Base-by-base conservation (phyloP, 2,797 vertebrate genomes). In the Acanthurus leucopareius region DNA sequence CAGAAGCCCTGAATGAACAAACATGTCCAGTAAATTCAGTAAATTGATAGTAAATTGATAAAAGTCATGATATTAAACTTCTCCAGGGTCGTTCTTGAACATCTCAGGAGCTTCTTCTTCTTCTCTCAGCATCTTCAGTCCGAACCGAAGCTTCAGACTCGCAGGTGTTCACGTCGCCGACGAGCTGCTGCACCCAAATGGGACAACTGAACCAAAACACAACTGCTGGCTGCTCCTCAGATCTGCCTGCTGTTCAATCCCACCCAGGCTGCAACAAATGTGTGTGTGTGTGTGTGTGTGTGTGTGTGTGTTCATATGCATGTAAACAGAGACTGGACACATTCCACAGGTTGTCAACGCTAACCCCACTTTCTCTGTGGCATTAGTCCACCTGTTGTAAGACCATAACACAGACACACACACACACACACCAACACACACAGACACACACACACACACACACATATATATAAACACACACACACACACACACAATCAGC, bases 251-350 rank as follows among this genome's bases (percentile, higher is more conserved):
- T 93, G 90, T 79, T 87, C 82, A 40, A 91, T 93, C 91, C 93
- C 93, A 95, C 93, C 92, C 93, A 95, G 64, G 89, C 86, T 71
- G 93, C 75, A 83, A 85, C 92, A 94, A 91, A 91, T 89, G 91
- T 68, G 62, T 47, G 61, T 74, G 64, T 77, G 63, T 67, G 78
- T 83, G 64, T 76, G 73, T 73, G 77, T 77, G 62, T 66, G 67
- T 64, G 67, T 60, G 74, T 68, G 74, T 74, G 62, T 79, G 80
- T 73, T 80, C 73, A 73, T 88, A 74, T 25, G 59, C 79, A 77
- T 76, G 84, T 87, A 90, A 92, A 93, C 91, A 92, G 66, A 91
- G 79, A 92, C 88, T 82, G 87, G 79, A 93, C 88, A 85, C 86
- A 91, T 92, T 90, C 88, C 83, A 62, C 13, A 0, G 54, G 59